These are phyloP conservation scores for Paratilapia polleni DNA, from an alignment of 2,113 vertebrate species.

Conservation along the genomic window DNA sequence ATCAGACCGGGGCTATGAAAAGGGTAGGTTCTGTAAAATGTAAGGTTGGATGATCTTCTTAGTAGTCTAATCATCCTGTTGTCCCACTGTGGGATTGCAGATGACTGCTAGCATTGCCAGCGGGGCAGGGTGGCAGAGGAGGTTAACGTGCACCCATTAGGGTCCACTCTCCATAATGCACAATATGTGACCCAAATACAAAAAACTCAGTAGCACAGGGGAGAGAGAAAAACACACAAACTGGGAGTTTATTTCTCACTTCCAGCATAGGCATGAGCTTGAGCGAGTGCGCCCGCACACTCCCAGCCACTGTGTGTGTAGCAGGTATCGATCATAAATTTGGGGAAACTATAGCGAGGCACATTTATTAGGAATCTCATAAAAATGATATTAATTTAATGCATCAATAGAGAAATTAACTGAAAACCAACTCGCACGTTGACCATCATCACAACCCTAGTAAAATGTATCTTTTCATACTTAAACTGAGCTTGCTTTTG, in stretches of 20 bases:
- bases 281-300: too few relatives aligned
- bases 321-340: too few relatives aligned
- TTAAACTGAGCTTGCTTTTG: not conserved
- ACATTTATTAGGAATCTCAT: too few relatives aligned
- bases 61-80: not conserved
- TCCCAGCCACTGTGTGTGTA: too few relatives aligned
- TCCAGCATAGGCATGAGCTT: not conserved
- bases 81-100: not conserved
- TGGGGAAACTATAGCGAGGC: too few relatives aligned
- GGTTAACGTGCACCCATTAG: too few relatives aligned
- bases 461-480: not conserved
- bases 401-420: not conserved
- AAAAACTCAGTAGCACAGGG: not conserved
- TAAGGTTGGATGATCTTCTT: not conserved
- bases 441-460: not conserved
- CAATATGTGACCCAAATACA: not conserved
- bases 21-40: conserved; percentile 79
- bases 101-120: not conserved
- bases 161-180: not conserved
- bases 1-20: conserved; percentile 89
- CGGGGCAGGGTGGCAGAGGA: not conserved
- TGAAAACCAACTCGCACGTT: not conserved
- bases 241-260: not conserved
- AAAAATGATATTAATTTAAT: not conserved
- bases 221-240: not conserved